Evolutionary conservation across 2,888 invertebrate species (phyloP).

Genomic region (Chymomyza fuscimana): DNA sequence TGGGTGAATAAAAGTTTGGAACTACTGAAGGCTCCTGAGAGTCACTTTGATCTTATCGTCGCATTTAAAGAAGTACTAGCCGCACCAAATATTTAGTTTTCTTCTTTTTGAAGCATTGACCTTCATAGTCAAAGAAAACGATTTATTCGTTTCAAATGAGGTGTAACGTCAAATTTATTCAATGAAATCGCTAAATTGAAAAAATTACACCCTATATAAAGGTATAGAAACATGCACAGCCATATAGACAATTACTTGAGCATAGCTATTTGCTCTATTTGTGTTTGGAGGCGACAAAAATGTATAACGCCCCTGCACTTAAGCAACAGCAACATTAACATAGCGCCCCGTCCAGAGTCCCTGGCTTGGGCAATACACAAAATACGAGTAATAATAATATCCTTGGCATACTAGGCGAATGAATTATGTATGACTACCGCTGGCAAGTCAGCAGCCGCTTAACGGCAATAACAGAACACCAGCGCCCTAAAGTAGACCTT

Average conservation of each 20-base stretch:
- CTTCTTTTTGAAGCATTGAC: no score
- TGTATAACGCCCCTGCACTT: slow-evolving; percentile 8
- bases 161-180: no score
- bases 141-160: no score
- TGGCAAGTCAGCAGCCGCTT: slow-evolving; percentile 31
- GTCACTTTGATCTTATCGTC: no score
- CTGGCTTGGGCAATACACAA: slow-evolving; percentile 3
- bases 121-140: no score
- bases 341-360: slow-evolving; percentile 36
- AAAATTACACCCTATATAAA: not conserved
- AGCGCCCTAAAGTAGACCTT: slow-evolving; percentile 51
- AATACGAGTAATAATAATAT: slow-evolving; percentile 8
- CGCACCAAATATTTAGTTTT: no score
- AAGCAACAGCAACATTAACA: slow-evolving; percentile 39
- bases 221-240: not conserved
- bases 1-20: no score
- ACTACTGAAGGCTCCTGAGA: no score
- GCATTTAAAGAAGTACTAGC: no score
- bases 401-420: slow-evolving; percentile 30
- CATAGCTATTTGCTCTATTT: slow-evolving; percentile 49
- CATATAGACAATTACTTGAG: slow-evolving; percentile 56
- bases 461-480: slow-evolving; percentile 27
- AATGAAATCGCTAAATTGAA: no score
- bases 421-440: slow-evolving; percentile 64
- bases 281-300: slow-evolving; percentile 40